phyloP scores from a whole-genome alignment of 2,113 vertebrate species.

The Ornithorhynchus anatinus region DNA sequence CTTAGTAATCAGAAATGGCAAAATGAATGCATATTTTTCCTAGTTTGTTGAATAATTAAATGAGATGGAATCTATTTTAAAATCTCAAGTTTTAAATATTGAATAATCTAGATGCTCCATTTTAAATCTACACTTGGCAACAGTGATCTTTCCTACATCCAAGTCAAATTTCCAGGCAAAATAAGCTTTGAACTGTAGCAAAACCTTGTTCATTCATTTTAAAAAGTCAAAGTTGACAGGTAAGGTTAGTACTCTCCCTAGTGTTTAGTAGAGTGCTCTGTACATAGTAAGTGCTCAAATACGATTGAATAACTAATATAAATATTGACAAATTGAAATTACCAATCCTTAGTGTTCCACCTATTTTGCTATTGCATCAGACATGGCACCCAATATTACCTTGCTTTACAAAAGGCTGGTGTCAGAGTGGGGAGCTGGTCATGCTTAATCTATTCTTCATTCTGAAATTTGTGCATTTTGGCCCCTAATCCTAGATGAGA shows the following conservation, averaged over 20 bases:
- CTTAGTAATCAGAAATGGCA: not conserved
- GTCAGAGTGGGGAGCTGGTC: no score
- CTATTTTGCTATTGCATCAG: no score
- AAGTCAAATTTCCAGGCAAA: not conserved
- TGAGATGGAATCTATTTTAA: not conserved
- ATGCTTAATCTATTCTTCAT: no score
- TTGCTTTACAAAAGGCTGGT: no score
- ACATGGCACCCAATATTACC: no score
- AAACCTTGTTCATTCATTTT: not conserved
- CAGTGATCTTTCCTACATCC: not conserved
- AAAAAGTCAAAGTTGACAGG: not conserved
- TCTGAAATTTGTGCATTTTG: no score
- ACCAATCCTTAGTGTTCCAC: no score
- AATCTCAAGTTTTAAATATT: not conserved
- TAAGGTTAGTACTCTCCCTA: not conserved
- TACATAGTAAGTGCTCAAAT: not conserved
- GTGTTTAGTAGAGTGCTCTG: not conserved
- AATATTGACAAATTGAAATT: no score
- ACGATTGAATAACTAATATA: not conserved
- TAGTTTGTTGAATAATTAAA: conserved; percentile 34
- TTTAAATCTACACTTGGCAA: not conserved
- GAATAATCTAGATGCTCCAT: not conserved
- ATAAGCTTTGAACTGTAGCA: not conserved
- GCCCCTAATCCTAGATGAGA: no score
- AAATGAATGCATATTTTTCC: conserved; percentile 36